Evolutionary conservation across 64 coral and sea anemone genomes (phyloP).

Genomic region (Porites lutea): DNA sequence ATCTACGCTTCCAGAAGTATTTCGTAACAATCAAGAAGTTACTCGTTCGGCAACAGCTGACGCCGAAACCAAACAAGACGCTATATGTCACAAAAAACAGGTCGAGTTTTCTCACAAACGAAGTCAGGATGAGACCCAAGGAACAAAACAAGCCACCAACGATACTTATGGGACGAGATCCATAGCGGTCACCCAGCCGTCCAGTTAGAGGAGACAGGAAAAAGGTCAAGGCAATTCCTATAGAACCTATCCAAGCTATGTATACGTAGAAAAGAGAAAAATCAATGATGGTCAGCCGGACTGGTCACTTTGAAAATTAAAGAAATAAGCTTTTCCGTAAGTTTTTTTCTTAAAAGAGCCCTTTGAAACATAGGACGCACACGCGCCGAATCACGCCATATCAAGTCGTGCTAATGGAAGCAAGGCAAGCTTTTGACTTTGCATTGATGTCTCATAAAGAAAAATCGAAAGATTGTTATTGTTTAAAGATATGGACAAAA

Average conservation of each 20-base stretch:
- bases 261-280: not conserved
- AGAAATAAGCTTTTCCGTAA: too few relatives aligned
- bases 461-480: too few relatives aligned
- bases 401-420: too few relatives aligned
- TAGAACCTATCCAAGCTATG: constrained; percentile 43
- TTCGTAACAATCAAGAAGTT: not conserved
- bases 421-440: too few relatives aligned
- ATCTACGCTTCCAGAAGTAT: constrained; percentile 24
- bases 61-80: constrained; percentile 30
- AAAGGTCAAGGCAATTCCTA: constrained; percentile 18
- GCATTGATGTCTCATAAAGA: too few relatives aligned
- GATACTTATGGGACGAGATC: constrained; percentile 27
- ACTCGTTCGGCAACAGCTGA: not conserved
- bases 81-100: constrained; percentile 42
- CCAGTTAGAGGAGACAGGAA: constrained; percentile 6
- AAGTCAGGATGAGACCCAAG: constrained; percentile 27
- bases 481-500: too few relatives aligned
- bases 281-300: not conserved
- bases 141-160: not conserved
- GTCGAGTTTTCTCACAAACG: constrained; percentile 10
- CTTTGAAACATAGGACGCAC: too few relatives aligned
- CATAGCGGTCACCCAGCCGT: not conserved
- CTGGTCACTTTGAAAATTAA: too few relatives aligned
- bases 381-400: too few relatives aligned
- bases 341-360: too few relatives aligned